Evolutionary conservation across 64 coral and sea anemone species (phyloP).

Genomic region (Trachythela sp.): DNA sequence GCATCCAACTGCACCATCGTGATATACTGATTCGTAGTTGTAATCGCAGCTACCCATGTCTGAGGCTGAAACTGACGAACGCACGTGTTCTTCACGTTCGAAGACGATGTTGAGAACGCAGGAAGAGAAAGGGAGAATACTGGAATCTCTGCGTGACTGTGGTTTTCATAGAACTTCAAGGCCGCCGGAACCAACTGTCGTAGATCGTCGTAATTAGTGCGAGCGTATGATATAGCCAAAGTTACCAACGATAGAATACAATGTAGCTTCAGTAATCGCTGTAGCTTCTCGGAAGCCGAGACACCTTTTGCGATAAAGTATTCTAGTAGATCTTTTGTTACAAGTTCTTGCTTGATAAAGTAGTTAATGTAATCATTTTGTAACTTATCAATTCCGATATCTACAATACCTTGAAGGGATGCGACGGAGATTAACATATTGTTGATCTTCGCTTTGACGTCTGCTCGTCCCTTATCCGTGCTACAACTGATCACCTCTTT

Average conservation of each 20-base stretch:
- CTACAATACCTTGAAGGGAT: background rate
- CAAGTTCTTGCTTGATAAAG: background rate
- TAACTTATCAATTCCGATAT: background rate
- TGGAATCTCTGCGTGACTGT: background rate
- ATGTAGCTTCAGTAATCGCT: background rate
- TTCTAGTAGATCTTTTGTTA: background rate
- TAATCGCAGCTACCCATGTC: background rate
- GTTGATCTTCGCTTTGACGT: background rate
- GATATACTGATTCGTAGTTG: background rate
- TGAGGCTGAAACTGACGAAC: background rate
- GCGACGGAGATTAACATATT: background rate
- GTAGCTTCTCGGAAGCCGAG: background rate
- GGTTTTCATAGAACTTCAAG: background rate
- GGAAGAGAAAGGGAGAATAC: background rate
- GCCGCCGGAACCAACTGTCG: background rate
- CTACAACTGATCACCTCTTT: background rate
- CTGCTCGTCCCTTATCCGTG: background rate
- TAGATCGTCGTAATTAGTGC: background rate
- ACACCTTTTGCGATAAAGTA: background rate
- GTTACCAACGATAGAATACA: background rate
- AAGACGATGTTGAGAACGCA: background rate
- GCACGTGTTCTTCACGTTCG: background rate
- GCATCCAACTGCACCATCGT: background rate
- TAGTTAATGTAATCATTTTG: constrained; percentile 11
- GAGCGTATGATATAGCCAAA: background rate